Conservation (phyloP, 2,797 vertebrate genomes). For the Aplochiton taeniatus region DNA sequence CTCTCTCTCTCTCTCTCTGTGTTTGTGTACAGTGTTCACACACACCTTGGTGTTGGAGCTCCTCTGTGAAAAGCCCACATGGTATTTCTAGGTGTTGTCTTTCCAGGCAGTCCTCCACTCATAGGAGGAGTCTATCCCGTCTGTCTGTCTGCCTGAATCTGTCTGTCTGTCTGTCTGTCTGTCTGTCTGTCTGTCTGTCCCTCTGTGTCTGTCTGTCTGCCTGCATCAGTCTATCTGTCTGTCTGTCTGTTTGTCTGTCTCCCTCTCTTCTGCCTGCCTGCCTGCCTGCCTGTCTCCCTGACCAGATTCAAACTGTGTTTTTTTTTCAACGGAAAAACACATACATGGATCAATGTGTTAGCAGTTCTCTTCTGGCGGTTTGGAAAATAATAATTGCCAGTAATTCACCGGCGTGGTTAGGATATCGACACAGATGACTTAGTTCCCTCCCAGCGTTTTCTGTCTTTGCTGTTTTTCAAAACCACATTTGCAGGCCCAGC, state of each 20-base stretch:
- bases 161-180: no score
- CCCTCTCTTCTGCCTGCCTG: no score
- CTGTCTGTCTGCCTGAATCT: no score
- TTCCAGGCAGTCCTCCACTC: conserved; percentile 18
- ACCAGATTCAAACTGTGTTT: no score
- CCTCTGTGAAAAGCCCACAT: conserved; percentile 24
- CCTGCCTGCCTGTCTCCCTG: no score
- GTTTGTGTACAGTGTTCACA: conserved; percentile 25
- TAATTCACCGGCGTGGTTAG: background rate
- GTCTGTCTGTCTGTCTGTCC: no score
- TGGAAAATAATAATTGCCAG: background rate
- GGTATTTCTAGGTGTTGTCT: conserved; percentile 4
- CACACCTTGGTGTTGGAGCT: conserved; percentile 11
- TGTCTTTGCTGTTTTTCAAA: conserved; percentile 20
- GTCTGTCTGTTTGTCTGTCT: no score
- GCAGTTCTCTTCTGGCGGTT: background rate
- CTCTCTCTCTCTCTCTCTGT: background rate
- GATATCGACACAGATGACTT: conserved; percentile 15
- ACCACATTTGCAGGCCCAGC: background rate
- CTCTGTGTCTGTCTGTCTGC: no score
- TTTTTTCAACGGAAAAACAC: background rate
- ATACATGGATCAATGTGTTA: background rate
- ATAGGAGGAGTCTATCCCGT: no score
- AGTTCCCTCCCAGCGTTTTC: conserved; percentile 16
- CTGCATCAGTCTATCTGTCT: no score